These are phyloP conservation scores for Seriola dumerili DNA, from an alignment of 2,113 vertebrate species.

Conservation along the genomic window DNA sequence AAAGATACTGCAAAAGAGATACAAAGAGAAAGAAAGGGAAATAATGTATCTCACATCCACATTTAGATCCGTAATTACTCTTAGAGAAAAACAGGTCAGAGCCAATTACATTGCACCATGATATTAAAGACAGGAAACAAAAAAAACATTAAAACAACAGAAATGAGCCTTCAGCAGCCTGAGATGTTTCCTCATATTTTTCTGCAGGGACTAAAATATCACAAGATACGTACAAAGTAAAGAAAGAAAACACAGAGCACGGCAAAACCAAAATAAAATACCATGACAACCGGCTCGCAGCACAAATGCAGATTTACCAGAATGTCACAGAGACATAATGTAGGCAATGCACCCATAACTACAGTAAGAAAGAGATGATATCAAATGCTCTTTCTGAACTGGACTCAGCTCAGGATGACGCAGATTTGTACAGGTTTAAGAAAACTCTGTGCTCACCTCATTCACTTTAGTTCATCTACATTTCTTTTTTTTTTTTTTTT, in stretches of 20 bases:
- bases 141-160: conserved; percentile 46
- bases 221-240: conserved; percentile 63
- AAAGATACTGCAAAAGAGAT: conserved; percentile 8
- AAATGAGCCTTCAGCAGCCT: conserved; percentile 47
- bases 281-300: conserved; percentile 75
- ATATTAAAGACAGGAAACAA: conserved; percentile 39
- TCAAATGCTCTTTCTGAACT: conserved; percentile 53
- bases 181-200: conserved; percentile 72
- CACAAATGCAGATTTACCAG: conserved; percentile 62
- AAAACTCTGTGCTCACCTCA: conserved; percentile 10
- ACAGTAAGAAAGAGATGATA: conserved; percentile 42
- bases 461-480: conserved; percentile 10
- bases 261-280: conserved; percentile 76
- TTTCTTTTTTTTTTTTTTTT: background rate
- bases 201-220: conserved; percentile 72
- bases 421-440: background rate
- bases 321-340: conserved; percentile 58
- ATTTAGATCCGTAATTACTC: conserved; percentile 45
- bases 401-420: conserved; percentile 36
- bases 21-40: conserved; percentile 10
- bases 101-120: conserved; percentile 40
- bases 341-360: conserved; percentile 54
- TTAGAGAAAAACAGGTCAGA: conserved; percentile 47
- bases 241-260: conserved; percentile 55
- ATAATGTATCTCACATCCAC: conserved; percentile 26